A percentile compares a stretch with the other conserved stretches of the same genome.
These are phyloP conservation scores for Podocnemis expansa DNA, from an alignment of 2,113 vertebrate species.

Conservation along the genomic window DNA sequence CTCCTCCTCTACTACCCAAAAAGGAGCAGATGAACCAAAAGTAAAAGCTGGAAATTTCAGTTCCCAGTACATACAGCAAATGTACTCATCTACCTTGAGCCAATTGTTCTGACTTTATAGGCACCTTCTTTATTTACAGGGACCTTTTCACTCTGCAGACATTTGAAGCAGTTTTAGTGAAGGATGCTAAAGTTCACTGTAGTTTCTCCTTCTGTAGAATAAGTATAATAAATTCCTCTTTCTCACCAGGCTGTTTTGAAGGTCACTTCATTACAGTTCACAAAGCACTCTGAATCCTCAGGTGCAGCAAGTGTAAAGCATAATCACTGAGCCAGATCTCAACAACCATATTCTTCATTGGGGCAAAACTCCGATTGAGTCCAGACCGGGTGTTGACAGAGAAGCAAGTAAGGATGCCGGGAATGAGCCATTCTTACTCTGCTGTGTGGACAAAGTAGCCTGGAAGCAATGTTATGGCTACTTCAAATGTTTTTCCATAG, in stretches of 20 bases:
- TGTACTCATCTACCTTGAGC: neutral
- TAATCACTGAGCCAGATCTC: neutral
- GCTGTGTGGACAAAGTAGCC: neutral
- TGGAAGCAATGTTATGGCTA: neutral
- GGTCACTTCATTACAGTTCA: neutral
- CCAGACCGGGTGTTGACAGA: neutral
- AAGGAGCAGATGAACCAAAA: neutral
- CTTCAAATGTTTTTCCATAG: neutral
- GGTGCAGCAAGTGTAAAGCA: neutral
- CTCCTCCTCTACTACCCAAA: no score
- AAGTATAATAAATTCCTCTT: neutral
- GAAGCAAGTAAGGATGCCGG: neutral
- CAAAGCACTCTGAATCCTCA: neutral
- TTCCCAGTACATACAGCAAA: constrained; percentile 3
- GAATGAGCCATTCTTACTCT: neutral
- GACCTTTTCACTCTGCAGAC: neutral
- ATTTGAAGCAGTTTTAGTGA: neutral
- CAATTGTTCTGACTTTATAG: neutral
- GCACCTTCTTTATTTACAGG: neutral
- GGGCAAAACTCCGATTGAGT: neutral
- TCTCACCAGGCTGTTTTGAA: neutral
- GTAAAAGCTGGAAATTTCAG: neutral
- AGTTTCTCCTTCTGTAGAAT: neutral
- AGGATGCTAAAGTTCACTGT: neutral
- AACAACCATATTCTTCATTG: neutral